phyloP scores from a whole-genome alignment of 2,888 invertebrate species.

The Sinohyriopsis cumingii region DNA sequence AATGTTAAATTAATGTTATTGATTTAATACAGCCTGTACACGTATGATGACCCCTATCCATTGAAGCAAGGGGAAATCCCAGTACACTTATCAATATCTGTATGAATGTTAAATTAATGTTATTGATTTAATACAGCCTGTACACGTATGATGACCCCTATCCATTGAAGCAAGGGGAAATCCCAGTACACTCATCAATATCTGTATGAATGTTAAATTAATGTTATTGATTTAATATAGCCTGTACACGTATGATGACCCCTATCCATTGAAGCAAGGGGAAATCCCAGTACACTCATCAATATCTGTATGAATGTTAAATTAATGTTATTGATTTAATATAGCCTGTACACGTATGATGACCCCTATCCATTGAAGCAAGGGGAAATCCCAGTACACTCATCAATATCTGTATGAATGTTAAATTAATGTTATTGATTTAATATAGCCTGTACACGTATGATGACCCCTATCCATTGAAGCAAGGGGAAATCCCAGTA shows the following conservation, averaged over 20 bases:
- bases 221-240: no score
- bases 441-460: no score
- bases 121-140: no score
- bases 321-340: neutral
- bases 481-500: slow-evolving; percentile 10
- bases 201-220: slow-evolving; percentile 9
- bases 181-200: slow-evolving; percentile 22
- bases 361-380: slow-evolving; percentile 16
- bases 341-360: no score
- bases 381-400: slow-evolving; percentile 13
- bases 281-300: slow-evolving; percentile 19
- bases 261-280: slow-evolving; percentile 18
- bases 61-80: slow-evolving; percentile 11
- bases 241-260: no score
- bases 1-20: neutral
- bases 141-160: no score
- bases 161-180: slow-evolving; percentile 20
- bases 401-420: slow-evolving; percentile 22
- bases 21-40: no score
- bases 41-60: slow-evolving; percentile 4
- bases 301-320: slow-evolving; percentile 14
- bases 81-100: slow-evolving; percentile 30
- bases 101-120: neutral
- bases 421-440: neutral
- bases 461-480: slow-evolving; percentile 9